phyloP scores from a whole-genome alignment of 2,888 invertebrate species.

The Cephus pulcher region DNA sequence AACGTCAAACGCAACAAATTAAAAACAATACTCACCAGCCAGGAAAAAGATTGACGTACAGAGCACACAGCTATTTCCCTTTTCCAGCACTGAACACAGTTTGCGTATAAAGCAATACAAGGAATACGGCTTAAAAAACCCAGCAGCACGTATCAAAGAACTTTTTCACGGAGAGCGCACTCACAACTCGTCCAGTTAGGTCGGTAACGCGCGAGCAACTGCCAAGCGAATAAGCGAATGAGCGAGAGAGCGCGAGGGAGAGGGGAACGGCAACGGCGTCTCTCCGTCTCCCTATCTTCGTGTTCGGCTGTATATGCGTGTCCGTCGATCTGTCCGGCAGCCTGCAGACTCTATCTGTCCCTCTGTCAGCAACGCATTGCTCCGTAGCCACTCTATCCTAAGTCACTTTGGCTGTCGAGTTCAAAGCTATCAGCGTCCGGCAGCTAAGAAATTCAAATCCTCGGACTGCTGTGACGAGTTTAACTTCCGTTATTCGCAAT shows the following conservation, averaged over 20 bases:
- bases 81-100: too few species aligned
- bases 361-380: slow-evolving; percentile 32
- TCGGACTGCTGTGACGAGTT: not conserved
- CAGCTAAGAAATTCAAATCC: not conserved
- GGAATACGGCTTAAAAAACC: too few species aligned
- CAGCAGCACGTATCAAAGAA: not conserved
- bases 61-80: too few species aligned
- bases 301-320: slow-evolving; percentile 16
- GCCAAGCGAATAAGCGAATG: slow-evolving; percentile 32
- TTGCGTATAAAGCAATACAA: too few species aligned
- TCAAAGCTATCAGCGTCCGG: not conserved
- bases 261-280: slow-evolving; percentile 6
- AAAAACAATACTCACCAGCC: too few species aligned
- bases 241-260: slow-evolving; percentile 8
- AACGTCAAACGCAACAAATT: too few species aligned
- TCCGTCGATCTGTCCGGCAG: slow-evolving; percentile 29
- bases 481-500: too few species aligned
- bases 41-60: too few species aligned
- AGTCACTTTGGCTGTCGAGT: not conserved
- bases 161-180: slow-evolving; percentile 45
- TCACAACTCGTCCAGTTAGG: slow-evolving; percentile 57
- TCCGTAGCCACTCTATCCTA: not conserved
- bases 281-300: slow-evolving; percentile 1
- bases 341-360: slow-evolving; percentile 33
- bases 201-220: slow-evolving; percentile 63